Percentiles rank a stretch among this genome's conserved stretches.
Evolutionary conservation across 1,140 invertebrate species (phyloP).

Genomic region (Brachionus rubens): DNA sequence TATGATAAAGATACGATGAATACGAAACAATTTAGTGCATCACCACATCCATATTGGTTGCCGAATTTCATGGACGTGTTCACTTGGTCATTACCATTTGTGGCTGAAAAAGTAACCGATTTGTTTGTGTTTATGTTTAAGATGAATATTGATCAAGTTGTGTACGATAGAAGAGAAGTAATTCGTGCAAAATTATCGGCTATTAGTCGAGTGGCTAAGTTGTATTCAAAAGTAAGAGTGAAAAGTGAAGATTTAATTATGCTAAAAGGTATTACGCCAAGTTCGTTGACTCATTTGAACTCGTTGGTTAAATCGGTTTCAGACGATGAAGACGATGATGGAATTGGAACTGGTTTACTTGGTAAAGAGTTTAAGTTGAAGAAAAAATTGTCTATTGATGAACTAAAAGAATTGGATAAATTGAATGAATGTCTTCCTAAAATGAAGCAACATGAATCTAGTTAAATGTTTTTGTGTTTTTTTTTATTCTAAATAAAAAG

Average conservation of each 20-base stretch:
- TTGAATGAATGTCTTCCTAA: slow-evolving; percentile 99
- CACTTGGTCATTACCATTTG: slow-evolving; percentile 99
- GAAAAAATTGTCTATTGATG: slow-evolving; percentile 72
- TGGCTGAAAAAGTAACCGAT: slow-evolving; percentile 86
- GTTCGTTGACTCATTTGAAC: slow-evolving; percentile 26
- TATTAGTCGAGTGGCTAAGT: not conserved
- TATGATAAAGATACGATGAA: slow-evolving; percentile 99
- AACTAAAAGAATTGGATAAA: slow-evolving; percentile 96
- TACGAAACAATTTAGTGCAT: slow-evolving; percentile 99
- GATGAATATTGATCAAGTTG: slow-evolving; percentile 31
- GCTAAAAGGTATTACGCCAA: slow-evolving; percentile 23
- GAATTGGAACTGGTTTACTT: not conserved
- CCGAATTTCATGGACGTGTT: slow-evolving; percentile 99
- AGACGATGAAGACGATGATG: not conserved
- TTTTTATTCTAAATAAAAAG: no score
- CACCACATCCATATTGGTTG: slow-evolving; percentile 98
- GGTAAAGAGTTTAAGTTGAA: not conserved
- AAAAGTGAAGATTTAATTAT: slow-evolving; percentile 17
- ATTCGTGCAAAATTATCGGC: slow-evolving; percentile 67
- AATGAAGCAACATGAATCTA: not conserved
- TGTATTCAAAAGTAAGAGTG: not conserved
- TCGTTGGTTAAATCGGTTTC: slow-evolving; percentile 17
- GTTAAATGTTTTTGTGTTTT: not conserved
- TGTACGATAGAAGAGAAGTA: slow-evolving; percentile 89
- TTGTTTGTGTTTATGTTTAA: slow-evolving; percentile 23